These are phyloP conservation scores for Stegastes partitus DNA, from an alignment of 2,113 vertebrate genomes.

Conservation along the genomic window DNA sequence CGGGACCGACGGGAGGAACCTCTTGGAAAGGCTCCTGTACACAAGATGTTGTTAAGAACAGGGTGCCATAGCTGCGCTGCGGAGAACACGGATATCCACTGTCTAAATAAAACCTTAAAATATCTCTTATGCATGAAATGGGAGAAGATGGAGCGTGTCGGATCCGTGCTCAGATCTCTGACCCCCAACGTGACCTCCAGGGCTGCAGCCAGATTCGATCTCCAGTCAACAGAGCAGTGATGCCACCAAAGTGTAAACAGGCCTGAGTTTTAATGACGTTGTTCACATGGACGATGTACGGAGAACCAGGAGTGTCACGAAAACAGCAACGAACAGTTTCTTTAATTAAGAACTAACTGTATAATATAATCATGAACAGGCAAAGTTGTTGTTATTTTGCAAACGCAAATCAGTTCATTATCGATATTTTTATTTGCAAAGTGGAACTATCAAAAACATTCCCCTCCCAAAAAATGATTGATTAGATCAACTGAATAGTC, in stretches of 20 bases:
- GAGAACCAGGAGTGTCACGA: too few species aligned
- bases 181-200: background rate
- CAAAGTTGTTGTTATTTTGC: too few species aligned
- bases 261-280: background rate
- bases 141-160: background rate
- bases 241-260: background rate
- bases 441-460: too few species aligned
- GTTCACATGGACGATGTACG: background rate
- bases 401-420: too few species aligned
- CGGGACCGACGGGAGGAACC: constrained; percentile 45
- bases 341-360: too few species aligned
- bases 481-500: too few species aligned
- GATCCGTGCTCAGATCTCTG: constrained; percentile 11
- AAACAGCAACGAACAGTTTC: too few species aligned
- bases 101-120: constrained; percentile 28
- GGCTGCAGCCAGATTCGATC: constrained; percentile 28
- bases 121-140: background rate
- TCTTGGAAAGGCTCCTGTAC: constrained; percentile 7
- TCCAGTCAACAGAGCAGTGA: constrained; percentile 31
- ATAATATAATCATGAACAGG: too few species aligned
- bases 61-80: constrained; percentile 14
- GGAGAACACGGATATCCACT: constrained; percentile 54
- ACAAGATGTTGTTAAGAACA: constrained; percentile 42
- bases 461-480: too few species aligned
- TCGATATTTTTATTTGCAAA: too few species aligned